Evolutionary conservation across 1,140 invertebrate genomes (phyloP), one percentile per base, ranked within the genome.

Genomic region (Drosophila tristis): DNA sequence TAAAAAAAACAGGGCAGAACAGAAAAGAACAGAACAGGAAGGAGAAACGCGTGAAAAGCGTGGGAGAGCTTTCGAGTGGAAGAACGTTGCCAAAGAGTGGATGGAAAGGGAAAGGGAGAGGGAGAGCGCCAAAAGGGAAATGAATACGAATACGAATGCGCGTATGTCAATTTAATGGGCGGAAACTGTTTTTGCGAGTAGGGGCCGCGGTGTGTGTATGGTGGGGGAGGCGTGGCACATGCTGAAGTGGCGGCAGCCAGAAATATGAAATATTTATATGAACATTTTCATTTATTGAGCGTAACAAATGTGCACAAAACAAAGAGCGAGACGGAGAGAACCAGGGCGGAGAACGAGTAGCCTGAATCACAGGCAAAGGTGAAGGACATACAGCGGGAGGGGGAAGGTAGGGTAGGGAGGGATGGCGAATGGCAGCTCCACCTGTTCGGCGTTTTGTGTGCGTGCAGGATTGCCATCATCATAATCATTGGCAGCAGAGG

Each of bases 211-310:
- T 47, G 23, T 35, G 35, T 8, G 51, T 47, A 56, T 25, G 31
- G 2, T 54, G 55, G 31, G 13, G 43, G 48, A 45, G 49, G 59
- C 55, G 57, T 58, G 78, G 68, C 74, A 59, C 43, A 50, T 39
- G 58, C 45, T 16, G 16, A 60, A 73, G 68, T 42, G 49, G 47
- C 26, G 26, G 39, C 11, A 4, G 48, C 13, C 63, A 39, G 74
- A 77, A 89, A 90, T 89, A 89, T 89, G 85, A 89, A 89, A 89
- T 84, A 89, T 89, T 89, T 89, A 89, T 89, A 89, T 90, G 85
- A 89, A 71, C 64, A 89, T 89, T 90, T 89, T 89, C 84, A 89
- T 89, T 89, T 89, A 89, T 89, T 82, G 74, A 84, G 84, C 85
- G 84, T 89, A 89, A 84, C 79, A 89, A 89, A 89, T 89, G 84